A percentile compares a stretch with the other conserved stretches of the same genome.
These are phyloP conservation scores for Hemicrepidius hirtus DNA, from an alignment of 2,888 invertebrate genomes.

Conservation along the genomic window DNA sequence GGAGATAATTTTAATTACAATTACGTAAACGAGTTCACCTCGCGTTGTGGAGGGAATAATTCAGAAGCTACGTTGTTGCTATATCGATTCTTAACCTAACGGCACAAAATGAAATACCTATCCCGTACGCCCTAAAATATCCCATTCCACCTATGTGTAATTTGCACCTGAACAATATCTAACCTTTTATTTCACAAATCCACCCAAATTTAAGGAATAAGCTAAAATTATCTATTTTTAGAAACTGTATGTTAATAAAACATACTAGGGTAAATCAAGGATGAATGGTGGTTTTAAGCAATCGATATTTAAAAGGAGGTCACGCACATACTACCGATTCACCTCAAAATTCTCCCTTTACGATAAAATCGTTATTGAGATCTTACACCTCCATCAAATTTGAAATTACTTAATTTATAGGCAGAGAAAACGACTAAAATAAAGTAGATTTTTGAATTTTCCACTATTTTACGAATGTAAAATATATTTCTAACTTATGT, in stretches of 20 bases:
- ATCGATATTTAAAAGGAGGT: constrained; percentile 7
- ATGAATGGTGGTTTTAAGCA: background rate
- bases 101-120: constrained; percentile 1
- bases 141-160: background rate
- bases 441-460: too few species aligned
- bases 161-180: background rate
- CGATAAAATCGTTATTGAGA: too few species aligned
- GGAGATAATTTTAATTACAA: constrained; percentile 11
- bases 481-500: too few species aligned
- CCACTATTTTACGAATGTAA: too few species aligned
- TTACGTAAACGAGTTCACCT: constrained; percentile 3
- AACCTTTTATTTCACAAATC: background rate
- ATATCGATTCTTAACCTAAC: constrained; percentile 17
- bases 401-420: too few species aligned
- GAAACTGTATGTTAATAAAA: too few species aligned
- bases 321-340: background rate
- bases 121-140: constrained; percentile 2
- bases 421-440: too few species aligned
- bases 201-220: background rate
- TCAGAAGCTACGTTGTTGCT: constrained; percentile 8
- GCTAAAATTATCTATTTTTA: background rate
- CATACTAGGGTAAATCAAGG: too few species aligned
- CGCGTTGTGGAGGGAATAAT: constrained; percentile 18
- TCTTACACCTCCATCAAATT: too few species aligned
- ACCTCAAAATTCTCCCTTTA: too few species aligned